Evolutionary conservation across 1,140 invertebrate genomes (phyloP).

Genomic region (Aricia agestis): DNA sequence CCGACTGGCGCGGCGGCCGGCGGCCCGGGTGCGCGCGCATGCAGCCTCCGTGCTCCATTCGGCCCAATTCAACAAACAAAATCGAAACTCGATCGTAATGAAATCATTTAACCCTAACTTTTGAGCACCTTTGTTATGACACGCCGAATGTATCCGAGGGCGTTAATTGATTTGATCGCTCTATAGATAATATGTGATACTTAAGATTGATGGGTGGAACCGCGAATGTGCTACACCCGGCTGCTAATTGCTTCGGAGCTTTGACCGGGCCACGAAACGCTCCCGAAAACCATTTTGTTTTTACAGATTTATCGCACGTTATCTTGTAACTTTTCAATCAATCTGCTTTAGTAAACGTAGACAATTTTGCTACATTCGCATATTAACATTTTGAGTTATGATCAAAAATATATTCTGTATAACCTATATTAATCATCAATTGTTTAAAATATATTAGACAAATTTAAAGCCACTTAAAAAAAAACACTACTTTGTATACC

Average conservation of each 20-base stretch:
- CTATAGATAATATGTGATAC: not conserved
- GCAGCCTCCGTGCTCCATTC: constrained; percentile 58
- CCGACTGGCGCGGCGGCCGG: constrained; percentile 58
- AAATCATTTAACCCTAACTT: constrained; percentile 37
- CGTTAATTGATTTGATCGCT: not conserved
- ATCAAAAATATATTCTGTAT: too few species aligned
- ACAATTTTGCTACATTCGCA: too few species aligned
- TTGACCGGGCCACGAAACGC: not conserved
- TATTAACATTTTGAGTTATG: too few species aligned
- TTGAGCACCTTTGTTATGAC: constrained; percentile 13
- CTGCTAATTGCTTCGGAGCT: not conserved
- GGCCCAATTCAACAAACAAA: constrained; percentile 60
- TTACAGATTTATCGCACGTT: too few species aligned
- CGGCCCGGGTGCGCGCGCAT: constrained; percentile 53
- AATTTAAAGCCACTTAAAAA: too few species aligned
- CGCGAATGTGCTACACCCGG: not conserved
- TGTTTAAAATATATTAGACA: too few species aligned
- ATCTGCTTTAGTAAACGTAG: not conserved
- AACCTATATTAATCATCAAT: too few species aligned
- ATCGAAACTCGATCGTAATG: constrained; percentile 45
- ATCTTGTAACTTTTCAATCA: not conserved
- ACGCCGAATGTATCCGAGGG: not conserved
- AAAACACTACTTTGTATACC: too few species aligned
- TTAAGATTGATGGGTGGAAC: not conserved
- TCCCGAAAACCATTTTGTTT: not conserved